phyloP scores from a whole-genome alignment of 2,797 vertebrate genomes.

The Sorex maritimensis region DNA sequence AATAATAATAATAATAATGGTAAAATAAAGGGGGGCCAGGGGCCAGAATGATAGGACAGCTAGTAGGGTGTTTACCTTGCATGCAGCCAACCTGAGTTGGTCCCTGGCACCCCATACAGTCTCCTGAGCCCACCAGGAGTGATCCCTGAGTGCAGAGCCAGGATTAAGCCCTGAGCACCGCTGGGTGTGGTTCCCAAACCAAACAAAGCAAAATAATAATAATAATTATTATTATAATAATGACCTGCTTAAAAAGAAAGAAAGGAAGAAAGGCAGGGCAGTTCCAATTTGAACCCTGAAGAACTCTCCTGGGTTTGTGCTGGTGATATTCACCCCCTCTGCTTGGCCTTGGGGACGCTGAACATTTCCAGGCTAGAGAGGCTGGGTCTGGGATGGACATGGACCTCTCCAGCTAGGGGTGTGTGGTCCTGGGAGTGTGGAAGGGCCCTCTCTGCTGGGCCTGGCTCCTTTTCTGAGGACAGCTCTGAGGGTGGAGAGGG shows the following conservation, averaged over 20 bases:
- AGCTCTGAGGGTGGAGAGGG: neutral
- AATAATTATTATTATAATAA: no score
- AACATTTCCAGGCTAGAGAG: neutral
- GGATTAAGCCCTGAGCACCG: no score
- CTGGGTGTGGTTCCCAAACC: no score
- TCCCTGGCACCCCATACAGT: no score
- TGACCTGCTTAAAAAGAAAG: no score
- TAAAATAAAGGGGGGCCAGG: neutral
- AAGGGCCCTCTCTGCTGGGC: neutral
- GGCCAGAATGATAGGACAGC: neutral
- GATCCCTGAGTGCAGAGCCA: no score
- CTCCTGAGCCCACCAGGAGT: no score
- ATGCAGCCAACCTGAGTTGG: no score
- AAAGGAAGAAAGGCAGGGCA: no score
- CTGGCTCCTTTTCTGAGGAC: neutral
- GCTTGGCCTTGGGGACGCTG: neutral
- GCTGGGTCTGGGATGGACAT: neutral
- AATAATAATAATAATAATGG: no score
- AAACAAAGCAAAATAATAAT: no score
- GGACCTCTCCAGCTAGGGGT: neutral
- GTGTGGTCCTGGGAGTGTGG: neutral
- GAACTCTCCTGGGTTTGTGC: constrained; percentile 23
- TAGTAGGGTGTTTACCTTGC: no score
- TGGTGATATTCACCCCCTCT: neutral
- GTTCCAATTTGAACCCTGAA: constrained; percentile 31